Evolutionary conservation across 2,113 vertebrate species (phyloP), one percentile per base, ranked within the genome.

Genomic region (Melanerpes formicivorus): DNA sequence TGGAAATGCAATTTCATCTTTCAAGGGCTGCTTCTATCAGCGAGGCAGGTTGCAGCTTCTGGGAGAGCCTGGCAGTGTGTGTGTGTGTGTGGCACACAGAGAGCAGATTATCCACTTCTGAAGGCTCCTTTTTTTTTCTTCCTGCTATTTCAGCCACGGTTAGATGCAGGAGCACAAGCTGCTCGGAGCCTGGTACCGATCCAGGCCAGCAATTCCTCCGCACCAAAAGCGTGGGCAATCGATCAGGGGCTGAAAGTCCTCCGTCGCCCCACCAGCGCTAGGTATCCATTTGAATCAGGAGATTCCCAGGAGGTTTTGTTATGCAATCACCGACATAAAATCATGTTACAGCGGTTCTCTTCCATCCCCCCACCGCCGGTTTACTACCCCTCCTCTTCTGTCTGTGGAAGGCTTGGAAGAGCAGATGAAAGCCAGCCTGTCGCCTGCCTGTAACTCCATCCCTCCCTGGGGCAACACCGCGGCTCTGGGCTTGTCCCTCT

Each of bases 371-470:
- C 90, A n/a, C 90, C 30, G 85, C 69, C 87, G 8, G 90, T 59
- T 59, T 29, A 3, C 78, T 58, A 3, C 84, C 82, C 96, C 93
- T 85, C 80, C 86, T 78, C 64, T 50, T 9, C 48, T 22, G 90
- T 78, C 80, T 87, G 93, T 37, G 67, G 93, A 90, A 96, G 93
- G 82, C 90, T 79, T 58, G 95, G 87, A 96, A 56, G 59, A 93
- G 80, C 77, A 37, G 75, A 87, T 94, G 97, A 97, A 97, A 98
- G 97, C 80, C 76, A 75, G 97, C 94, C 96, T 96, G 90, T 92
- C 95, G 92, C 95, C 88, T 67, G 92, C 90, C n/a, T 76, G 96
- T 76, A 93, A 93, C 80, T 14, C 0, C 54, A 95, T 30, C 14
- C 76, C 17, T 69, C 94, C 93, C 91, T 0, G 3, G 83, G 92